phyloP scores from a whole-genome alignment of 1,140 invertebrate species.

The Cydia pomonella region DNA sequence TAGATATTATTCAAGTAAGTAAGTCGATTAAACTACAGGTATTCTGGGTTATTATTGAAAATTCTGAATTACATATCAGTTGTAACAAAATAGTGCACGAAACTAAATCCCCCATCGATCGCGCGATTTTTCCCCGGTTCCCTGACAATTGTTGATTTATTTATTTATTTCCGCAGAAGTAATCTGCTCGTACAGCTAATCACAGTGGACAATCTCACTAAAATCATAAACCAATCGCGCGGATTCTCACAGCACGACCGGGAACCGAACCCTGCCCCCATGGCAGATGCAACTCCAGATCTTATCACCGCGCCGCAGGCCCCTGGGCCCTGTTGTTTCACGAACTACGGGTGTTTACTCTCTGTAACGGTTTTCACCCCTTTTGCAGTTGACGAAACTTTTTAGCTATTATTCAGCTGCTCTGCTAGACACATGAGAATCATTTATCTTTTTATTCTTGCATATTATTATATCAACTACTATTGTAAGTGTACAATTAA shows the following conservation, averaged over 20 bases:
- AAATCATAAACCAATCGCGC: slow-evolving; percentile 68
- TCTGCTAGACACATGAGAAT: slow-evolving; percentile 18
- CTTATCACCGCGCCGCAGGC: slow-evolving; percentile 67
- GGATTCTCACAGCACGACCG: slow-evolving; percentile 65
- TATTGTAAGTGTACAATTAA: background rate
- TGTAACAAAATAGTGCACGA: background rate
- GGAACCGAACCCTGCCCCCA: slow-evolving; percentile 60
- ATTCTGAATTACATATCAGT: background rate
- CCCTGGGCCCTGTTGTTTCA: slow-evolving; percentile 63
- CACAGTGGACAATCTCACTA: slow-evolving; percentile 35
- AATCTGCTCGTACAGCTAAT: slow-evolving; percentile 19
- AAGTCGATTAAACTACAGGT: background rate
- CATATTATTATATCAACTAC: background rate
- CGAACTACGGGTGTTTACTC: slow-evolving; percentile 55
- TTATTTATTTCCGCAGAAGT: slow-evolving; percentile 24
- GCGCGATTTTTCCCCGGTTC: background rate
- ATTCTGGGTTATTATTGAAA: background rate
- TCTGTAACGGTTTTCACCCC: slow-evolving; percentile 70
- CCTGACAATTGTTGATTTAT: slow-evolving; percentile 6
- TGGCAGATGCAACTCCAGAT: slow-evolving; percentile 73
- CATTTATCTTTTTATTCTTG: slow-evolving; percentile 21
- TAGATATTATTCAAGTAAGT: background rate
- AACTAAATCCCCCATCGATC: background rate
- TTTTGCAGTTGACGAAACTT: slow-evolving; percentile 35
- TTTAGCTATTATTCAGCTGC: slow-evolving; percentile 24